Evolutionary conservation across 1,140 invertebrate genomes (phyloP), one percentile per base, ranked within the genome.

Genomic region (Drosophila rhopaloa): DNA sequence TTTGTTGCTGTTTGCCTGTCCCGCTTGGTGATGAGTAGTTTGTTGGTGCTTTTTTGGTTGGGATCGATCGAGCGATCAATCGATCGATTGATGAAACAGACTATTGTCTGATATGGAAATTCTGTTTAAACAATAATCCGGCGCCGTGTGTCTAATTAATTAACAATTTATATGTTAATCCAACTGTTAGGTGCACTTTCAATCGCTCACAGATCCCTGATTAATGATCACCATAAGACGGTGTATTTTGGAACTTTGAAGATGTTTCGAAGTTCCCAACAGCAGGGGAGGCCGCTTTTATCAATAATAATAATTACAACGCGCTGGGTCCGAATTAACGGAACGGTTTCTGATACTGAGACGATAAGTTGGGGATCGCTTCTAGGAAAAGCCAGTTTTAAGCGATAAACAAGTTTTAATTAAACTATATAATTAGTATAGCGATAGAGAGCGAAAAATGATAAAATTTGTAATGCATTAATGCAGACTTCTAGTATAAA

Each of bases 121-220:
- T 73, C 58, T 65, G 71, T 44, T 53, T 66, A 44, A 74, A 61
- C 63, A 53, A 83, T 80, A 88, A 88, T 84, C 76, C 76, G 83
- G 83, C 83, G 83, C 83, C 83, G 68, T 70, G 82, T 61, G 80
- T 55, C 80, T 89, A 84, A 88, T 88, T 88, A 88, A 88, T 88
- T 88, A 76, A 82, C 82, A 81, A 86, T 88, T 86, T 88, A 86
- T 88, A 88, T 86, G 82, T 79, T 86, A 88, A 86, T 86, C 71
- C 71, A 83, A 76, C 75, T 86, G 82, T 50, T 72, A 54, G 57
- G 13, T 67, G 44, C 44, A 62, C 65, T 78, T 67, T 53, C 37
- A 60, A 46, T 40, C 55, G 41, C 19, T 16, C 37, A 55, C 35
- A 43, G 47, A 51, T 67, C 60, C 7, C 35, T 56, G 56, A 72